Evolutionary conservation across 2,888 invertebrate genomes (phyloP), one percentile per base, ranked within the genome.

Genomic region (Bombylius major): DNA sequence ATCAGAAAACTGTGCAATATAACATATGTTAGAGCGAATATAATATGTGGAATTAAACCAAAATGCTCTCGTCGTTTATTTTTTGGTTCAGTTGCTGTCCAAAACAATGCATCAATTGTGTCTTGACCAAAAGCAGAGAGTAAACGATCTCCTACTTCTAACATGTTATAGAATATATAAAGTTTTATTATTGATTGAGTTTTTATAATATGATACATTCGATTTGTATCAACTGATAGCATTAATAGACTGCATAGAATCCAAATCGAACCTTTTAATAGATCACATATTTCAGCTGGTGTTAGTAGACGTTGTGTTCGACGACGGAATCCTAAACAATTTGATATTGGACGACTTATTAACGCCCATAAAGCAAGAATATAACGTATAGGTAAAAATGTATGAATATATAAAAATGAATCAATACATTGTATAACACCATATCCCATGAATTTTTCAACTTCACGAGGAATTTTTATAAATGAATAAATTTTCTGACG

Each of bases 101-200:
- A 98, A 69, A 97, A 92, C 49, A 99, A 76, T 4, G 98, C 93
- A 79, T 99, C 99, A 60, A 99, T 87, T 9, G 94, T 93, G 70
- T 99, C 99, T 76, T 99, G 96, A 1, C 98, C 97, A 76, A 96
- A 94, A 42, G 94, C 93, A 56, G 96, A 96, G 69, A 98, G 88
- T 62, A 99, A 76, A 61, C 95, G 80, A 76, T 99, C 99, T 13
- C 94, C 95, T 53, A 96, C 95, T 78, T 99, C 99, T 58, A 99
- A 77, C 96, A 99, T 99, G 72, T 99, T 99, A 75, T 94, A 99
- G 77, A 99, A 97, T 70, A 99, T 96, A 70, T 99, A 99, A 62
- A 99, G 77, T 70, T 99, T 99, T 75, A 99, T 98, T 60, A 98
- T 95, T 62, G 97, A 96, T 70, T 99, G 99, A 66, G 96, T 96